These are phyloP conservation scores for Vipera latastei DNA, from an alignment of 2,797 vertebrate genomes.

Conservation along the genomic window DNA sequence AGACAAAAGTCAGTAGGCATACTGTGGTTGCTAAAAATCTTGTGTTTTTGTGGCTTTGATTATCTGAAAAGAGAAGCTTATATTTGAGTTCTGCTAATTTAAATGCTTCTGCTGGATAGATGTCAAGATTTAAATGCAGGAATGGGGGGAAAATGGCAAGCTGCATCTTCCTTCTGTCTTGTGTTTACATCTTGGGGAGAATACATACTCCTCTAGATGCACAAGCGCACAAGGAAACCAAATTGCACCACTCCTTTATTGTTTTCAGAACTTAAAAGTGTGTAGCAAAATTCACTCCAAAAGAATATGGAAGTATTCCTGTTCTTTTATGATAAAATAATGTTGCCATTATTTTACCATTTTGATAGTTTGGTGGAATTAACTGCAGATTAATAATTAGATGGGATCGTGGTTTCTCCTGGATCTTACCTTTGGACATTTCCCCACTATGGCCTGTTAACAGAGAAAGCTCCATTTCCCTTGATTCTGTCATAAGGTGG, in stretches of 20 bases:
- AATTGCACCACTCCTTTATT: neutral
- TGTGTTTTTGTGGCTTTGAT: slow-evolving; percentile 14
- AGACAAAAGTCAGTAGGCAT: neutral
- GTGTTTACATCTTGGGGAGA: rapidly evolving
- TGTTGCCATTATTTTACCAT: neutral
- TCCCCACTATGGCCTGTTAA: neutral
- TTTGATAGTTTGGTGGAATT: neutral
- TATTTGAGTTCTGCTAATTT: neutral
- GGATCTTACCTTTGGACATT: neutral
- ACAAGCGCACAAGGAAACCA: slow-evolving; percentile 39
- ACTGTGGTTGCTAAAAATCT: neutral
- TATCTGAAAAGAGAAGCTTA: neutral
- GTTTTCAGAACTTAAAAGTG: neutral
- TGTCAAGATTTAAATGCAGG: slow-evolving; percentile 38
- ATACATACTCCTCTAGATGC: slow-evolving; percentile 25
- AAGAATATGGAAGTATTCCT: neutral
- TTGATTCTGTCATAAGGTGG: neutral
- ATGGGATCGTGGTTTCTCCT: neutral
- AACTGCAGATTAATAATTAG: neutral
- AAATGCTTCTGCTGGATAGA: slow-evolving; percentile 54
- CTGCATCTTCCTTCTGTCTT: neutral
- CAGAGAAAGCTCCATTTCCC: neutral
- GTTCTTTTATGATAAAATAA: neutral
- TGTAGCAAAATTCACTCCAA: slow-evolving; percentile 17
- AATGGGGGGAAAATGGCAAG: neutral